Evolutionary conservation across 1,140 invertebrate genomes (phyloP), one percentile per base, ranked within the genome.

Genomic region (Vanessa atalanta): DNA sequence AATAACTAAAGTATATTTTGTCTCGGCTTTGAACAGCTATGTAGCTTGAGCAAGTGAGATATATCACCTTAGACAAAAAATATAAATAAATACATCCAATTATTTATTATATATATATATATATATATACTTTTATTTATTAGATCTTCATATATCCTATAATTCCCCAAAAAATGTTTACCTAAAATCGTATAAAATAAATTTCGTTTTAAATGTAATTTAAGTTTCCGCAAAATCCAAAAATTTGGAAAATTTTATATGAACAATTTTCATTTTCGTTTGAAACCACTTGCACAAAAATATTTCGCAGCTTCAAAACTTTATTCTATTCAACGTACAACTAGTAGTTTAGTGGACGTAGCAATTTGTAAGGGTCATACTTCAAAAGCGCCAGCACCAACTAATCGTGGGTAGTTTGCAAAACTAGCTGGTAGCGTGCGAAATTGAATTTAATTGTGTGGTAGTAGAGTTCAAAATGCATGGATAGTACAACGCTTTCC

Each of bases 341-440:
- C 53, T 57, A 57, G 16, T 57, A 57, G 53, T 26, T 57, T 57
- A 7, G 8, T 53, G 20, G 20, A 43, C 37, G 37, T 43, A 57
- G 53, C 20, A 57, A 57, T 57, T 57, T 57, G 50, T 55, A 16
- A 26, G 53, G 65, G 65, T 67, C 65, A 14, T 43, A 26, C 65
- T 67, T 53, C 65, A 67, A 67, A 67, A 66, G 65, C 65, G 47
- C 26, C 53, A 37, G 16, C 50, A 53, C 47, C 31, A 9, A 37
- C 50, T 55, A 67, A 67, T 51, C 31, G 50, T 12, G 60, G 26
- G 26, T 67, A 53, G 65, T 43, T 67, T 20, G n/a, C n/a, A 43
- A 53, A 55, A 67, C 15, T 67, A 57, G 20, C 6, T 23, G 12
- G 7, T 23, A 12, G 20, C 16, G 23, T 11, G 0, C 53, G 53